Evolutionary conservation across 1,140 invertebrate species (phyloP).

Genomic region (Parapsyche elsis): DNA sequence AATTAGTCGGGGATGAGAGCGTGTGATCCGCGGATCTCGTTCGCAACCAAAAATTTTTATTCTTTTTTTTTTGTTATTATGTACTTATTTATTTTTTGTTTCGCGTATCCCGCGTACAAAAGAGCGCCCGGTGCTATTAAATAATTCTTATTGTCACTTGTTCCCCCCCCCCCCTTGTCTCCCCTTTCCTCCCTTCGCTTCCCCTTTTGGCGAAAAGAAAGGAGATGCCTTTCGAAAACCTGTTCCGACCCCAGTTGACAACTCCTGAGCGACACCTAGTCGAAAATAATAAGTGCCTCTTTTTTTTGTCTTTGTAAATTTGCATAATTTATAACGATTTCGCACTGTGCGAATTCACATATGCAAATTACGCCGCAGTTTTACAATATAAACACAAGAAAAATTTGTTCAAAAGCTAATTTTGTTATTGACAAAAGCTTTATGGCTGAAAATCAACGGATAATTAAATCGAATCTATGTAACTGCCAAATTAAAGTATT

Average conservation of each 20-base stretch:
- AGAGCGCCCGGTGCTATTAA: slow-evolving; percentile 47
- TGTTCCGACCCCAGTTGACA: slow-evolving; percentile 38
- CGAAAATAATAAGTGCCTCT: not conserved
- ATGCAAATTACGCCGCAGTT: too few relatives aligned
- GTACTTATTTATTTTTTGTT: slow-evolving; percentile 11
- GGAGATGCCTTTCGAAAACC: slow-evolving; percentile 40
- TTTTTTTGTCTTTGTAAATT: not conserved
- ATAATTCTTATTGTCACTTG: slow-evolving; percentile 39
- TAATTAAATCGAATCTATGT: too few relatives aligned
- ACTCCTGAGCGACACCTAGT: slow-evolving; percentile 1
- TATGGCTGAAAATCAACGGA: too few relatives aligned
- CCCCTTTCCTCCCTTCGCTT: not conserved
- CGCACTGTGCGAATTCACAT: not conserved
- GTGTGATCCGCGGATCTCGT: not conserved
- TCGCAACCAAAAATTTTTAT: not conserved
- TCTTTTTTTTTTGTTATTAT: not conserved
- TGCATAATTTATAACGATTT: not conserved
- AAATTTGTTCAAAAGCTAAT: too few relatives aligned
- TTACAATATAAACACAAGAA: too few relatives aligned
- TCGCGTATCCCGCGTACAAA: slow-evolving; percentile 33
- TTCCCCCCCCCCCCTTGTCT: not conserved
- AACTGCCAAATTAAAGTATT: too few relatives aligned
- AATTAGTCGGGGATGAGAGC: slow-evolving; percentile 35
- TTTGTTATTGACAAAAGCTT: too few relatives aligned
- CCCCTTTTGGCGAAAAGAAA: not conserved